A percentile compares a stretch with the other conserved stretches of the same genome.
phyloP scores from a whole-genome alignment of 1,140 invertebrate genomes.

The Aphis gossypii region DNA sequence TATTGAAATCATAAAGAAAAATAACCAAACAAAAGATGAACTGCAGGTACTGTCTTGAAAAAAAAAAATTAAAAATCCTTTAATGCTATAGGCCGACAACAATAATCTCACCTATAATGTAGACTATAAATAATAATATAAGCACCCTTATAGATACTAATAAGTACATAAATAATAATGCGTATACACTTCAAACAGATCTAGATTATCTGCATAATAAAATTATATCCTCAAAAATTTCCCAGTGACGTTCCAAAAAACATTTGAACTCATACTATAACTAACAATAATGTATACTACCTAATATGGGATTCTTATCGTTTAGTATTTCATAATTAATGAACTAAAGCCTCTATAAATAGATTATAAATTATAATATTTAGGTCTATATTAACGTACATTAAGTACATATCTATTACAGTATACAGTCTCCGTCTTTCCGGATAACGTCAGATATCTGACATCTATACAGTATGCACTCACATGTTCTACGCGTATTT shows the following conservation, averaged over 20 bases:
- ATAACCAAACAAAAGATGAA: background rate
- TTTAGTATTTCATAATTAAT: background rate
- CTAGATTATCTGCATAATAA: background rate
- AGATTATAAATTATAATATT: background rate
- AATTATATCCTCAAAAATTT: background rate
- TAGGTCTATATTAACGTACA: background rate
- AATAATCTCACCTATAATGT: background rate
- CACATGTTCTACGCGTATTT: background rate
- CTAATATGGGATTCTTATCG: background rate
- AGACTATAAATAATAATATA: background rate
- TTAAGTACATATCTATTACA: background rate
- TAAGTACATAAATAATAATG: background rate
- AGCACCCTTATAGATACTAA: background rate
- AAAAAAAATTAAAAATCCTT: background rate
- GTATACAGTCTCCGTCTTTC: background rate
- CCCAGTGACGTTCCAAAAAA: background rate
- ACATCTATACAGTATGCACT: background rate
- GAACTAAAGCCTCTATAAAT: background rate
- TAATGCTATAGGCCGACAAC: background rate
- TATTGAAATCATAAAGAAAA: background rate
- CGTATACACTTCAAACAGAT: background rate
- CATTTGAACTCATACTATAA: background rate
- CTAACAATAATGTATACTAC: background rate
- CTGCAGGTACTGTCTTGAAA: background rate
- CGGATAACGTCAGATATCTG: background rate